Conservation (phyloP, 2,888 invertebrate genomes). For the Melikaiella ostensackeni region DNA sequence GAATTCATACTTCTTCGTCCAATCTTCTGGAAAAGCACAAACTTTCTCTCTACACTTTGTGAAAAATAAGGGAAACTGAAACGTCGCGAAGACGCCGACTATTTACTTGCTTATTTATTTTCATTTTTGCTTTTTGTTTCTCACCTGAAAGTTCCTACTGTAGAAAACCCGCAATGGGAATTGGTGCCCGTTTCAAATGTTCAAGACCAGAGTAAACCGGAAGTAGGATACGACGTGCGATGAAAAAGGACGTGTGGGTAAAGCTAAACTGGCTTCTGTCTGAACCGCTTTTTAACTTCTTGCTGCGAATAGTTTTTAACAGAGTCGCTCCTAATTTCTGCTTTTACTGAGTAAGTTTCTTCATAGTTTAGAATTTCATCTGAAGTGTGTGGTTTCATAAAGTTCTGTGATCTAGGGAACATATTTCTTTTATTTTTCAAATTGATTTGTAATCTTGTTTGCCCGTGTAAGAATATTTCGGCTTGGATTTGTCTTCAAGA, state of each 20-base stretch:
- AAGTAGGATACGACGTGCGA: slow-evolving; percentile 19
- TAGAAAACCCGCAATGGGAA: slow-evolving; percentile 10
- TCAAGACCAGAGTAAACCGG: not conserved
- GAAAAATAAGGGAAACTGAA: slow-evolving; percentile 35
- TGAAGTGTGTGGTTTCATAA: not conserved
- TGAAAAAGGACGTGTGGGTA: slow-evolving; percentile 9
- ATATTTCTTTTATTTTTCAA: not conserved
- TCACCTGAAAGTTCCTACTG: slow-evolving; percentile 26
- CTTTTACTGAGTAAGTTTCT: not conserved
- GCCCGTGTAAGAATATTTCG: no score
- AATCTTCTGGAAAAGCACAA: slow-evolving; percentile 20
- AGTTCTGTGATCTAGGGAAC: not conserved
- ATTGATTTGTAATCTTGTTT: no score
- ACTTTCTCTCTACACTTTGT: slow-evolving; percentile 22
- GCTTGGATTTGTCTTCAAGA: no score
- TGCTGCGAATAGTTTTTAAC: slow-evolving; percentile 1
- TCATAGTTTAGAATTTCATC: not conserved
- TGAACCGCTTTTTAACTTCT: slow-evolving; percentile 21
- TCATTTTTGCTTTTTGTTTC: slow-evolving; percentile 17
- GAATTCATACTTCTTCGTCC: not conserved
- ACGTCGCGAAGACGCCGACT: slow-evolving; percentile 28
- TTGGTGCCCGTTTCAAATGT: slow-evolving; percentile 32
- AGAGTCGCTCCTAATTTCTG: slow-evolving; percentile 9
- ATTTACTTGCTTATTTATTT: slow-evolving; percentile 38
- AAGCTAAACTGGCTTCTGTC: slow-evolving; percentile 31